Evolutionary conservation across 2,888 invertebrate genomes (phyloP).

Genomic region (Epistrophe grossulariae): DNA sequence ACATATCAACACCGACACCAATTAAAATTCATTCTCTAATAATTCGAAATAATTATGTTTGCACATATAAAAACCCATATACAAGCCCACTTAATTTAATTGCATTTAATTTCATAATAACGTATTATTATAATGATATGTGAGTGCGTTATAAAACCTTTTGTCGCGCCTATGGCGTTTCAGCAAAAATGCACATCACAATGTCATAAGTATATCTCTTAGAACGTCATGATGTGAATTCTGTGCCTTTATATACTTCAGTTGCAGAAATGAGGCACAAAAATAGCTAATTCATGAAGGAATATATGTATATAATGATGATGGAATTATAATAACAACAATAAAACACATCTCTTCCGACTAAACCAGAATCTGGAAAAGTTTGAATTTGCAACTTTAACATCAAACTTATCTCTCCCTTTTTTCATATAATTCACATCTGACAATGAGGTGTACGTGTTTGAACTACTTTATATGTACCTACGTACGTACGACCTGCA

Average conservation of each 20-base stretch:
- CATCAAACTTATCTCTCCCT: conserved; percentile 27
- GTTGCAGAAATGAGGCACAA: conserved; percentile 21
- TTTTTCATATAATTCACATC: conserved; percentile 15
- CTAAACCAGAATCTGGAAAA: conserved; percentile 33
- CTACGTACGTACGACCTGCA: conserved; percentile 27
- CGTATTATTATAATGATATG: conserved; percentile 54
- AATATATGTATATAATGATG: conserved; percentile 21
- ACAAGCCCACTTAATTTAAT: conserved; percentile 68
- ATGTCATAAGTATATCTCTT: conserved; percentile 35
- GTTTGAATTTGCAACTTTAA: conserved; percentile 43
- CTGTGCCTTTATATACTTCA: conserved; percentile 28
- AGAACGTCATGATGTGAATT: conserved; percentile 15
- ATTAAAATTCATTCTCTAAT: conserved; percentile 69
- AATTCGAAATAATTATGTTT: conserved; percentile 68
- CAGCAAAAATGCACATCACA: conserved; percentile 52
- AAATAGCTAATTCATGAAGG: conserved; percentile 13
- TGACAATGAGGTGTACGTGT: conserved; percentile 21
- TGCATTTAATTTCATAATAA: conserved; percentile 69
- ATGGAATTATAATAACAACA: neutral
- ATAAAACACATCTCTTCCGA: conserved; percentile 19
- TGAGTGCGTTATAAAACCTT: conserved; percentile 48
- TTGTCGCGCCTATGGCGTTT: conserved; percentile 56
- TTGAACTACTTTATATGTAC: conserved; percentile 19
- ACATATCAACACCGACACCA: conserved; percentile 22
- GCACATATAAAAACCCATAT: conserved; percentile 53